Conservation (phyloP, 2,888 invertebrate genomes). For the Oegoconia quadripuncta region DNA sequence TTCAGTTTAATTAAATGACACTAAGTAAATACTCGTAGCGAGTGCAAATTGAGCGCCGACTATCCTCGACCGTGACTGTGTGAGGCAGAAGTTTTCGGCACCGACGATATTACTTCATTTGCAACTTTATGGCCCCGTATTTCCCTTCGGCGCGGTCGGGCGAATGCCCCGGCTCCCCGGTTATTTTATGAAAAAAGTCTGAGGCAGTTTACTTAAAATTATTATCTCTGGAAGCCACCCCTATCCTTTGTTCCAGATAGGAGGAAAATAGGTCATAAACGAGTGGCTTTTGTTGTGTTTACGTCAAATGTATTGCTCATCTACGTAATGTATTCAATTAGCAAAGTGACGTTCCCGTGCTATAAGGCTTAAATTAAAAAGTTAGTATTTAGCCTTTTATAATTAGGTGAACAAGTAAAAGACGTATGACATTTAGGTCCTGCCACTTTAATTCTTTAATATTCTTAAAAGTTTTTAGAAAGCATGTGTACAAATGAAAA, state of each 20-base stretch:
- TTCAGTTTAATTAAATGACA: slow-evolving; percentile 68
- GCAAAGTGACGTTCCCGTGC: slow-evolving; percentile 27
- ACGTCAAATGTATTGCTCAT: slow-evolving; percentile 37
- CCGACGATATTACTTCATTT: slow-evolving; percentile 72
- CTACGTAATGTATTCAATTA: slow-evolving; percentile 42
- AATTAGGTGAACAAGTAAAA: no score
- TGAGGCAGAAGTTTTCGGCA: slow-evolving; percentile 41
- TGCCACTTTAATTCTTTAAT: no score
- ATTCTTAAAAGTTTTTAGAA: no score
- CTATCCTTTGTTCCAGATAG: slow-evolving; percentile 41
- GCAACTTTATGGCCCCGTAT: slow-evolving; percentile 65
- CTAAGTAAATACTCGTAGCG: slow-evolving; percentile 59
- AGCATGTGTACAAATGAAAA: no score
- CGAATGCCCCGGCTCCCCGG: slow-evolving; percentile 35
- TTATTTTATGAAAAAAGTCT: slow-evolving; percentile 58
- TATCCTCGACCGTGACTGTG: slow-evolving; percentile 1
- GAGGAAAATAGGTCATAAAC: slow-evolving; percentile 36
- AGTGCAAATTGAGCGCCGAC: slow-evolving; percentile 45
- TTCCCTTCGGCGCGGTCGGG: slow-evolving; percentile 50
- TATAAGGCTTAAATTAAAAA: slow-evolving; percentile 24
- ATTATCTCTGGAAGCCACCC: slow-evolving; percentile 46
- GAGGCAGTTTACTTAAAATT: slow-evolving; percentile 52
- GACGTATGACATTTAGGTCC: no score
- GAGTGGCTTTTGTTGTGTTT: slow-evolving; percentile 37
- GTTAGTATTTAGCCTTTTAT: no score